phyloP scores from a whole-genome alignment of 2,113 vertebrate species.

The Anguilla japonica region DNA sequence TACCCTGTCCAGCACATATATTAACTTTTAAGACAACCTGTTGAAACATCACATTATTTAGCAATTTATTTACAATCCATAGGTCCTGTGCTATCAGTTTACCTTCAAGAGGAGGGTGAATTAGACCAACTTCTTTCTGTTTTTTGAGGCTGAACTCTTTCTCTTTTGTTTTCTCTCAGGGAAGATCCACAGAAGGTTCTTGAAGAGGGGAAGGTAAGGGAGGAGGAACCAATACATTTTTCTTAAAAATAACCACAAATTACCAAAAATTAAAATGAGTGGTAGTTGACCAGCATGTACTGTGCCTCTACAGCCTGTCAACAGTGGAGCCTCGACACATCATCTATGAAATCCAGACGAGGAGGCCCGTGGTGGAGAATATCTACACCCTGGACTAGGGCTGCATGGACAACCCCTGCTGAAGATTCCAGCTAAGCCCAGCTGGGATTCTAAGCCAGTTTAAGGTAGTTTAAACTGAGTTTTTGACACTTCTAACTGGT shows the following conservation, averaged over 20 bases:
- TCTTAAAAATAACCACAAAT: background rate
- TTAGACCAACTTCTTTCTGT: background rate
- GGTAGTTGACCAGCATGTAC: background rate
- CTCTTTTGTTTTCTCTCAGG: slow-evolving; percentile 43
- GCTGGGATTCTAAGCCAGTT: background rate
- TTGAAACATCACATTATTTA: background rate
- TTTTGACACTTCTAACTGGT: no score
- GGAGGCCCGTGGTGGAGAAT: slow-evolving; percentile 69
- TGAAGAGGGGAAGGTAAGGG: slow-evolving; percentile 63
- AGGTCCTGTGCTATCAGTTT: background rate
- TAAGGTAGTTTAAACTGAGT: background rate
- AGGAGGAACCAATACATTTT: background rate
- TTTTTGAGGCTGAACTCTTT: background rate
- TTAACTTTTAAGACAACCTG: no score
- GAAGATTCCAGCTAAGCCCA: no score
- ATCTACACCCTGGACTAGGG: slow-evolving; percentile 65
- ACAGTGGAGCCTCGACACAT: slow-evolving; percentile 70
- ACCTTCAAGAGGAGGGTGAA: background rate
- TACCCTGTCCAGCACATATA: no score
- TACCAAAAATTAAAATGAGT: no score
- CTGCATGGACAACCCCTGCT: background rate
- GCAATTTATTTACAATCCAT: background rate
- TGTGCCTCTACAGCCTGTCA: slow-evolving; percentile 57
- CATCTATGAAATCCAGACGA: slow-evolving; percentile 71
- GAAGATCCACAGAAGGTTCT: slow-evolving; percentile 50